A percentile compares a stretch with the other conserved stretches of the same genome.
Evolutionary conservation across 2,113 vertebrate genomes (phyloP).

Genomic region (Hemiprocne comata): DNA sequence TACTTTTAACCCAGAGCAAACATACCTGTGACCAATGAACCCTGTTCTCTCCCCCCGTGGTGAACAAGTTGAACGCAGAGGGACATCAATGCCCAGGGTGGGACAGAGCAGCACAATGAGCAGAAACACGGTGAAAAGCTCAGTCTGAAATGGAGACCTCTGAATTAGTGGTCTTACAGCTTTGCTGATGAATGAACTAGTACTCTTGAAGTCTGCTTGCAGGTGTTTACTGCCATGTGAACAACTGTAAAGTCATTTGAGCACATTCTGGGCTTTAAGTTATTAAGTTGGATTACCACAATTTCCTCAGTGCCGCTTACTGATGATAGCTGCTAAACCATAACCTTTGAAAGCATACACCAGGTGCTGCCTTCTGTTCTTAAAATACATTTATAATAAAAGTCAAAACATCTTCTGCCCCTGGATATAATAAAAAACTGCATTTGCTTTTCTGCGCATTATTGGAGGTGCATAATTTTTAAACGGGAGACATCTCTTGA

Average conservation of each 20-base stretch:
- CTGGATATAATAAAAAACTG: neutral
- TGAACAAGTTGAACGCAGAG: neutral
- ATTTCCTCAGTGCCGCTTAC: neutral
- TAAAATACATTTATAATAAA: neutral
- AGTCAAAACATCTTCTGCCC: conserved; percentile 1
- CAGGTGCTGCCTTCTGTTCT: neutral
- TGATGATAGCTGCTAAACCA: neutral
- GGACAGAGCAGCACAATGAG: neutral
- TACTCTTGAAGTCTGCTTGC: neutral
- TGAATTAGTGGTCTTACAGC: neutral
- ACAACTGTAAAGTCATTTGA: neutral
- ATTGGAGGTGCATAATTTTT: neutral
- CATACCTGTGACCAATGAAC: neutral
- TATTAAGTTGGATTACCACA: neutral
- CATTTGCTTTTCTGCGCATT: neutral
- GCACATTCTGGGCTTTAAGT: neutral
- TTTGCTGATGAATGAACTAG: neutral
- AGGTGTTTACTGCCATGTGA: neutral
- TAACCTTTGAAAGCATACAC: conserved; percentile 1
- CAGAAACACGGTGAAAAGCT: neutral
- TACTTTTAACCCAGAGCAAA: neutral
- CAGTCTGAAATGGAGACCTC: neutral
- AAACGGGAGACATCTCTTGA: neutral
- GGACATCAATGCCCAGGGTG: neutral
- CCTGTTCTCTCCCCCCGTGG: accelerated